These are phyloP conservation scores for Cnemophilus loriae DNA, from an alignment of 2,113 vertebrate species.

Conservation along the genomic window DNA sequence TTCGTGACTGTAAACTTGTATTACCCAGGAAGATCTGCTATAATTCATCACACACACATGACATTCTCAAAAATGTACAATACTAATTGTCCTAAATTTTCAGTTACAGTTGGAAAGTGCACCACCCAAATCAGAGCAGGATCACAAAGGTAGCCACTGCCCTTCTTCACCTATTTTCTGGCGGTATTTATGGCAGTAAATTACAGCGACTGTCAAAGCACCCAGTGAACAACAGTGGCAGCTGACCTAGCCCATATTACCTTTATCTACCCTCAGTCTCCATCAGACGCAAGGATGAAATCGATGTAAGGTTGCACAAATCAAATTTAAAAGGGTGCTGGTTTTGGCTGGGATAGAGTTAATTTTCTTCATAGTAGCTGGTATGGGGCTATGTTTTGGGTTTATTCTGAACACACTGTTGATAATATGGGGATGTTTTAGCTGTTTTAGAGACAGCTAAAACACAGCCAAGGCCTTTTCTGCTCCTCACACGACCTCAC, in stretches of 20 bases:
- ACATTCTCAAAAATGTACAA: neutral
- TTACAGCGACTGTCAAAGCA: neutral
- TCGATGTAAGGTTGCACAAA: neutral
- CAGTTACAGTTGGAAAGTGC: neutral
- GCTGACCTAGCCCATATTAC: neutral
- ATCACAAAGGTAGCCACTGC: neutral
- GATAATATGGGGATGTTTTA: neutral
- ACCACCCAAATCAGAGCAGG: neutral
- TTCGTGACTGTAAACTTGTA: slow-evolving; percentile 17
- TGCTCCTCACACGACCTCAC: neutral
- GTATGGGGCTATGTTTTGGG: neutral
- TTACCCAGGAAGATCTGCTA: slow-evolving; percentile 3
- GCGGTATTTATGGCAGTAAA: neutral
- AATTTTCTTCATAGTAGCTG: neutral
- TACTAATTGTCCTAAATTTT: slow-evolving; percentile 30
- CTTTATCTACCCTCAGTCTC: neutral
- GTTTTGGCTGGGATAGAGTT: neutral
- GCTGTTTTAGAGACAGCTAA: neutral
- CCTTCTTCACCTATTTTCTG: neutral
- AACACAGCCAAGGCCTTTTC: neutral
- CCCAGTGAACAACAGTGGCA: neutral
- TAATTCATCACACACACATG: slow-evolving; percentile 12
- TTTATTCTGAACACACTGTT: neutral
- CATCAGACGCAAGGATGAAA: neutral
- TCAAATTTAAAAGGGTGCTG: neutral